Conservation (phyloP, 2,113 vertebrate species). For the Rhynchomys soricoides region DNA sequence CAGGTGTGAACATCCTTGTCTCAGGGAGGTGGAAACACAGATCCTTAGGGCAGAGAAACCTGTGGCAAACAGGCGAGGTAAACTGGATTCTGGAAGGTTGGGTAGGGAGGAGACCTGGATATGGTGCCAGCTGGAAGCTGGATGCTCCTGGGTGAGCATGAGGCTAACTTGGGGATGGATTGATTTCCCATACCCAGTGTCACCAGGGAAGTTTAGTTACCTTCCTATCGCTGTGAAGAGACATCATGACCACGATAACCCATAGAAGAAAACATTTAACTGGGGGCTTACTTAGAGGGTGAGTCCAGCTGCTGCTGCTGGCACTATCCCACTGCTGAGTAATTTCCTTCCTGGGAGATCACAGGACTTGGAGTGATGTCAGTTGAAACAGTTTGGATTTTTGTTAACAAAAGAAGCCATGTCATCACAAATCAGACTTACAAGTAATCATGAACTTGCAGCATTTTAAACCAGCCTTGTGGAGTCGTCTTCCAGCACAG, state of each 20-base stretch:
- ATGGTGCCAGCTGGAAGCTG: not conserved
- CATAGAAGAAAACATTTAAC: not conserved
- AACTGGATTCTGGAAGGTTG: not conserved
- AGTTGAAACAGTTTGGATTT: slow-evolving; percentile 8
- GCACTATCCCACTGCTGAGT: not conserved
- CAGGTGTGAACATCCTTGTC: not conserved
- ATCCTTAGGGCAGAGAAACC: not conserved
- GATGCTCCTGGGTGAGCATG: not conserved
- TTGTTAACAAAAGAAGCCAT: slow-evolving; percentile 35
- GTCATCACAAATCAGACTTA: slow-evolving; percentile 5
- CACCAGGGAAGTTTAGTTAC: not conserved
- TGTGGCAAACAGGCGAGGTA: not conserved
- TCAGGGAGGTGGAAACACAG: not conserved
- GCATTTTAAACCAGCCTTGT: slow-evolving; percentile 10
- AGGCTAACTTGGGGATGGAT: not conserved
- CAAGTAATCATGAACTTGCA: not conserved
- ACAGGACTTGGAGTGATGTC: not conserved
- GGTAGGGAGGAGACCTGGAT: not conserved
- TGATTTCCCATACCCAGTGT: not conserved
- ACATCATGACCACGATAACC: not conserved
- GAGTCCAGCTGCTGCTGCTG: not conserved
- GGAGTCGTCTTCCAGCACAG: slow-evolving; percentile 18
- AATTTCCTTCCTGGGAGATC: slow-evolving; percentile 19
- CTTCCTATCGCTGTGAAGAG: not conserved
- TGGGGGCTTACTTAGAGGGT: not conserved